phyloP scores from a whole-genome alignment of 2,113 vertebrate species.

The Catagonus wagneri region DNA sequence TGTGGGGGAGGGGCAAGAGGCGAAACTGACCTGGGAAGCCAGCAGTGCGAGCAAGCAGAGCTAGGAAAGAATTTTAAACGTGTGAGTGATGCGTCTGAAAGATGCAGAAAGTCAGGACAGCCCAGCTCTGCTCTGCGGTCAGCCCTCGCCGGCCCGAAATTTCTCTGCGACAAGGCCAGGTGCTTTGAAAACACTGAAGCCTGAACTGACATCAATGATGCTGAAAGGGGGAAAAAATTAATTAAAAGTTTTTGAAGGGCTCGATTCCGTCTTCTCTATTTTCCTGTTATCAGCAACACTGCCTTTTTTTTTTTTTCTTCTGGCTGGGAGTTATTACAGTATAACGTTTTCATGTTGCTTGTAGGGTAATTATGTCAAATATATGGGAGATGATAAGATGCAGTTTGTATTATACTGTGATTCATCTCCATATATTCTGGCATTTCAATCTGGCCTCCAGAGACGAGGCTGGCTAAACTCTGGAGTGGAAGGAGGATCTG shows the following conservation, averaged over 20 bases:
- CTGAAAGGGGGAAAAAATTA: constrained; percentile 83
- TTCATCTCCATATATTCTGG: constrained; percentile 82
- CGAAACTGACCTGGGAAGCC: not conserved
- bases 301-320: constrained; percentile 60
- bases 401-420: constrained; percentile 82
- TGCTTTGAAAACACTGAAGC: constrained; percentile 73
- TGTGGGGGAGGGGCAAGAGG: accelerated
- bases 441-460: constrained; percentile 75
- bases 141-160: not conserved
- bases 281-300: constrained; percentile 80
- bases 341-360: constrained; percentile 80
- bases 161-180: constrained; percentile 68
- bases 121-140: not conserved
- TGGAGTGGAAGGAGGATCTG: not conserved
- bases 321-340: constrained; percentile 82
- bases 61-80: not conserved
- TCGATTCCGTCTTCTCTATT: constrained; percentile 70
- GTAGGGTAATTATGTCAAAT: constrained; percentile 86
- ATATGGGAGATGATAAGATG: constrained; percentile 76
- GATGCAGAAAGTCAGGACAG: not conserved
- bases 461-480: not conserved
- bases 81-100: not conserved
- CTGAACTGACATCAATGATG: constrained; percentile 82
- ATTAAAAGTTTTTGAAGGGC: constrained; percentile 86
- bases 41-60: not conserved